phyloP scores from a whole-genome alignment of 2,888 invertebrate genomes.

The Mechanitis messenoides region DNA sequence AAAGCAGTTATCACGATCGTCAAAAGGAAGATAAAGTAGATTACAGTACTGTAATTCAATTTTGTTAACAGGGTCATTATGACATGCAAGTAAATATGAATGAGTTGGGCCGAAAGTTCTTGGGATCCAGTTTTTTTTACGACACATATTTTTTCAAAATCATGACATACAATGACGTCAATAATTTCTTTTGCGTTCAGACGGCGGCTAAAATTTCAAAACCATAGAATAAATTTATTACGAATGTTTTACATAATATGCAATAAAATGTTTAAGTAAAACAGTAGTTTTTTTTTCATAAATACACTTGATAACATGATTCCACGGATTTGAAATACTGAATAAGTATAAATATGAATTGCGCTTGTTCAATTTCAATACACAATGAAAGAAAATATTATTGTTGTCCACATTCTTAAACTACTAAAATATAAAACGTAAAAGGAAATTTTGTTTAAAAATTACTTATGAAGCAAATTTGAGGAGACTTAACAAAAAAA shows the following conservation, averaged over 20 bases:
- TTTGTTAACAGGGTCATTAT: conserved; percentile 56
- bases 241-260: conserved; percentile 1
- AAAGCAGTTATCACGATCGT: conserved; percentile 6
- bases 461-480: too few relatives aligned
- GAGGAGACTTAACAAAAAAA: too few relatives aligned
- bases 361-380: too few relatives aligned
- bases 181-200: conserved; percentile 55
- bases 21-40: conserved; percentile 7
- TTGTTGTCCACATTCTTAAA: too few relatives aligned
- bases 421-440: too few relatives aligned
- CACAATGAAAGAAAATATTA: too few relatives aligned
- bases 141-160: conserved; percentile 54
- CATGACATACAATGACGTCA: conserved; percentile 46
- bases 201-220: conserved; percentile 36
- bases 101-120: conserved; percentile 45
- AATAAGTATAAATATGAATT: too few relatives aligned
- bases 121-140: conserved; percentile 60
- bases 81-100: conserved; percentile 48
- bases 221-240: conserved; percentile 13
- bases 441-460: too few relatives aligned
- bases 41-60: conserved; percentile 13
- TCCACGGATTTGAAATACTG: too few relatives aligned
- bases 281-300: too few relatives aligned
- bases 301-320: too few relatives aligned
- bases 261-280: not conserved